These are phyloP conservation scores for Novumbra hubbsi DNA, from an alignment of 2,797 vertebrate genomes.

Conservation along the genomic window DNA sequence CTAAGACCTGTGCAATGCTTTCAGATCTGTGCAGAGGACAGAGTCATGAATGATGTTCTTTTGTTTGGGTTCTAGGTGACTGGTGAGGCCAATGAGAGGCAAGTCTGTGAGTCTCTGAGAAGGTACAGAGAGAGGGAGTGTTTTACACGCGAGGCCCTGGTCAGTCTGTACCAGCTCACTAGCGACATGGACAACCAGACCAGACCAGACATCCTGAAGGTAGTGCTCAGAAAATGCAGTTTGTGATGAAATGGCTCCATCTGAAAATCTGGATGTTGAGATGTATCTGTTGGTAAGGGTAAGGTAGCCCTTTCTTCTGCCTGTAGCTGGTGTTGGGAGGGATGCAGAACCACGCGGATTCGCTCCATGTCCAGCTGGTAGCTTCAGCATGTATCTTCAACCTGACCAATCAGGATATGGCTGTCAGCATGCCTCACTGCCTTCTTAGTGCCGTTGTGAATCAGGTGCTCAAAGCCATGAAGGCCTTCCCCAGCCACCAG, in stretches of 20 bases:
- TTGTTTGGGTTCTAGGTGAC: conserved; percentile 77
- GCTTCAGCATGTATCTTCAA: conserved; percentile 90
- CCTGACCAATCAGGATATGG: conserved; percentile 85
- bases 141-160: conserved; percentile 88
- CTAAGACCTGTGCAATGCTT: background rate
- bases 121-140: conserved; percentile 89
- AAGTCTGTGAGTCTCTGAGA: conserved; percentile 90
- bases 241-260: background rate
- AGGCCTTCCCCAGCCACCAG: conserved; percentile 86
- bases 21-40: background rate
- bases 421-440: conserved; percentile 81
- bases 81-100: conserved; percentile 89
- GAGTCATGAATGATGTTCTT: background rate
- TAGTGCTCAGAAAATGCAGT: background rate
- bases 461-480: conserved; percentile 86
- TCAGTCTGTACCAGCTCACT: conserved; percentile 88
- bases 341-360: conserved; percentile 87
- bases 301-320: background rate
- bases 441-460: conserved; percentile 83
- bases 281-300: background rate
- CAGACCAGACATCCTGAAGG: conserved; percentile 90
- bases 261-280: background rate
- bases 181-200: conserved; percentile 81
- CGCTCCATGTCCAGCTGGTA: conserved; percentile 85
- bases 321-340: conserved; percentile 84